Percentiles rank a stretch among this genome's conserved stretches.
Conservation (phyloP, 2,888 invertebrate species). For the Octonoba sinensis region DNA sequence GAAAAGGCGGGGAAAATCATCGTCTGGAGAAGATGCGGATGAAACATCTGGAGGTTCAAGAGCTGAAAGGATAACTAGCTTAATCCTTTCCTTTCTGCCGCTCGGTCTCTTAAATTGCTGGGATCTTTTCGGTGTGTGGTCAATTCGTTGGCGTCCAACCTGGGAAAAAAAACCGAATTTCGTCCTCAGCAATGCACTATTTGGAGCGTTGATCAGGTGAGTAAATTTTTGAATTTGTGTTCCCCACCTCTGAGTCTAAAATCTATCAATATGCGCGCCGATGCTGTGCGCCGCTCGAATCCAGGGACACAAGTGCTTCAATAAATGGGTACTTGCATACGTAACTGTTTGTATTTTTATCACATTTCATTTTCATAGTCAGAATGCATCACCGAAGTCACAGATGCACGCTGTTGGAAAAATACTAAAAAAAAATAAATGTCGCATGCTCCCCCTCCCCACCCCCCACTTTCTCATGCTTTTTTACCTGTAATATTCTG, state of each 20-base stretch:
- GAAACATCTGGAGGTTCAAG: slow-evolving; percentile 39
- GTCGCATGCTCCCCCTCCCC: no score
- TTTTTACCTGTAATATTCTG: no score
- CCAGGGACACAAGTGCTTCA: no score
- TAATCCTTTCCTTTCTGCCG: not conserved
- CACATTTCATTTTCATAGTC: no score
- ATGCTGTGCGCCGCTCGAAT: no score
- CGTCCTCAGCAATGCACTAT: slow-evolving; percentile 53
- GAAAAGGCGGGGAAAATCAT: slow-evolving; percentile 52
- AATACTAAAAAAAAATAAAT: no score
- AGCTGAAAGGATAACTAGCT: slow-evolving; percentile 22
- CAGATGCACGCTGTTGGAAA: no score
- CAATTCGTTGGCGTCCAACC: slow-evolving; percentile 24
- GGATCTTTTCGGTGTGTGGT: not conserved
- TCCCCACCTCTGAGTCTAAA: not conserved
- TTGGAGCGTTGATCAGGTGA: slow-evolving; percentile 62
- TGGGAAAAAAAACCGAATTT: slow-evolving; percentile 42
- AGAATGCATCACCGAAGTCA: no score
- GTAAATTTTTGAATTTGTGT: slow-evolving; percentile 4
- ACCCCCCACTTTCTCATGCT: no score
- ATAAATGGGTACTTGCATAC: no score
- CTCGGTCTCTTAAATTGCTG: not conserved
- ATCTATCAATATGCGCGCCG: no score
- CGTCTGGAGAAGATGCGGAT: slow-evolving; percentile 34
- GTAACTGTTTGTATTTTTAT: no score